Percentiles rank a stretch among this genome's conserved stretches.
Conservation (phyloP, 1,140 invertebrate species). For the Lucilia cuprina region DNA sequence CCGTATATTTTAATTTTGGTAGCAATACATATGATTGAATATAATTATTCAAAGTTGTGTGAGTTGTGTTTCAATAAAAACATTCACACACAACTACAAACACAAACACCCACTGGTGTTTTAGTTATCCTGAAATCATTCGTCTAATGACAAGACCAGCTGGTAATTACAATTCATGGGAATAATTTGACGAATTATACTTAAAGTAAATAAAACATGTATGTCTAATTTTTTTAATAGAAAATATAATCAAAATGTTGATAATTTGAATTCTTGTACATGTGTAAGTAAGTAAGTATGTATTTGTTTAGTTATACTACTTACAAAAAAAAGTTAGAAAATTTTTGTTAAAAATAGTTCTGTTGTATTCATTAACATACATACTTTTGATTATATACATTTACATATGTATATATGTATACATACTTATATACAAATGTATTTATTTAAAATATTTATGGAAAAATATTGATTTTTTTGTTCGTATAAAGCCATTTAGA, state of each 20-base stretch:
- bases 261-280: no score
- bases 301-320: no score
- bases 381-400: no score
- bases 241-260: no score
- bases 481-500: constrained; percentile 24
- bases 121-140: constrained; percentile 6
- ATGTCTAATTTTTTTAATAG: no score
- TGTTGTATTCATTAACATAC: no score
- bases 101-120: not conserved
- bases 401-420: no score
- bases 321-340: no score
- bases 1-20: not conserved
- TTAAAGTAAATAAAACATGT: not conserved
- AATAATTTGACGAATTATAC: not conserved
- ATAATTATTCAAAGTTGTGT: not conserved
- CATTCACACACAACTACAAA: not conserved
- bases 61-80: not conserved
- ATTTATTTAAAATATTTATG: not conserved
- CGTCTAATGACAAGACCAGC: not conserved
- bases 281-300: no score
- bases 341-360: no score
- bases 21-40: not conserved
- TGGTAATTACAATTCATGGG: constrained; percentile 28
- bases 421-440: no score
- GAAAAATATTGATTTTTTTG: constrained; percentile 9